Base-by-base conservation (phyloP, 2,888 invertebrate genomes). In the Tenodera sinensis region DNA sequence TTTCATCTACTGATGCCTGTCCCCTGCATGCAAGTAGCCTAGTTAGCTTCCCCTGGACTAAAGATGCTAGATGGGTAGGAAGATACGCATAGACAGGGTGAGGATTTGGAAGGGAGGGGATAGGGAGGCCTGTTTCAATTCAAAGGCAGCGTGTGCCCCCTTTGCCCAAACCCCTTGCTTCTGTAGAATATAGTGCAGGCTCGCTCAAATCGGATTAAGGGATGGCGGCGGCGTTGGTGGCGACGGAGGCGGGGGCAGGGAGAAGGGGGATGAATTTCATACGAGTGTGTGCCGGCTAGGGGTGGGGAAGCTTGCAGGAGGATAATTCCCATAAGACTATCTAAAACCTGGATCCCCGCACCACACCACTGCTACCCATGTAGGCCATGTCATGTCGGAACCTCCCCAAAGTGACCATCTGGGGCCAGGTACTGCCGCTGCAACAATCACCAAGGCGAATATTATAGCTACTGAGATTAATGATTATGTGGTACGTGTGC, bases 141-240 rank as follows among this genome's bases (percentile, higher is more conserved):
- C 89, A 89, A 89, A 89, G 88, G 88, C 84, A 27, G 42, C 82
- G 84, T 81, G 28, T 28, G n/a, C 86, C 34, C 84, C 85, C 42
- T 83, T 34, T n/a, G 42, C 87, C 30, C 27, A n/a, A 85, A 27
- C 83, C 82, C 15, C 27, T 83, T 83, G 82, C 83, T 87, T 87
- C 82, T 83, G 83, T 20, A 71, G 87, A 87, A 90, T 87, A 90
- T 87, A 85, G 89, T 88, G 85, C 88, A 90, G 83, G 90, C 89
- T 89, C 89, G 90, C 90, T 90, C 90, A 90, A 90, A 90, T 90
- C 90, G 90, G 90, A 90, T 90, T 90, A 90, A 90, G 90, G 88
- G 89, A 88, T 89, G 87, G 87, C 82, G 47, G 85, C 85, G 27
- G 85, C 54, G 54, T 71, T 71, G 54, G 54, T 71, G 54, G 54